Evolutionary conservation across 2,113 vertebrate species (phyloP), one percentile per base, ranked within the genome.

Genomic region (Climacteris rufus): DNA sequence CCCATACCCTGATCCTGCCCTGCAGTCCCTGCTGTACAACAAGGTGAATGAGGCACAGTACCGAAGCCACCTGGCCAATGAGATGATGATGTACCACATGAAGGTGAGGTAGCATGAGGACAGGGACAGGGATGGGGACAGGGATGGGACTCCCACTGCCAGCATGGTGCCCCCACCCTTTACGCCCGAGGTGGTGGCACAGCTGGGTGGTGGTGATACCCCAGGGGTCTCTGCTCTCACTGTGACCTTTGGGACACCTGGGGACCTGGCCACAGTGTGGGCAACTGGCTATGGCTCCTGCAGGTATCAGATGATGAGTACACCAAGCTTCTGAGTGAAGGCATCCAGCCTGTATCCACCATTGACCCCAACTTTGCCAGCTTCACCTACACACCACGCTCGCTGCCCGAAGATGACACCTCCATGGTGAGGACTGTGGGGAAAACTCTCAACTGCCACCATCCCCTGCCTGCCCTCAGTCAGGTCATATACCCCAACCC

Each of bases 41-140:
- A 99, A 98, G 95, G 99, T 99, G 82, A 98, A 98, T 1, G 99
- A 99, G 93, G 99, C 99, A 9, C 99, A 99, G 97, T 99, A 99
- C 97, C 98, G 99, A 77, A 99, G 99, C 96, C 99, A 99, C 94
- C 96, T 99, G 92, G 99, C 99, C 98, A 99, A 99, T 3, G 99
- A 99, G 96, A 99, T 99, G 99, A 99, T 99, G 99, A 99, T 99
- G 99, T 99, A 99, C 97, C 99, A 99, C 71, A 99, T 99, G 99
- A 99, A 99, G 99, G 99, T 99, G 95, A 96, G 93, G 30, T 37
- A 30, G 2, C 60, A 23, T 1, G 7, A 74, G 40, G n/a, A 53
- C 24, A 35, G 44, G 57, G 44, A 59, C 13, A 35, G 44, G n/a
- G 66, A 33, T 2, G 3, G 28, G 23, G 60, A 18, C 10, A 8